These are phyloP conservation scores for Cacatua alba DNA, from an alignment of 2,113 vertebrate genomes.

Conservation along the genomic window DNA sequence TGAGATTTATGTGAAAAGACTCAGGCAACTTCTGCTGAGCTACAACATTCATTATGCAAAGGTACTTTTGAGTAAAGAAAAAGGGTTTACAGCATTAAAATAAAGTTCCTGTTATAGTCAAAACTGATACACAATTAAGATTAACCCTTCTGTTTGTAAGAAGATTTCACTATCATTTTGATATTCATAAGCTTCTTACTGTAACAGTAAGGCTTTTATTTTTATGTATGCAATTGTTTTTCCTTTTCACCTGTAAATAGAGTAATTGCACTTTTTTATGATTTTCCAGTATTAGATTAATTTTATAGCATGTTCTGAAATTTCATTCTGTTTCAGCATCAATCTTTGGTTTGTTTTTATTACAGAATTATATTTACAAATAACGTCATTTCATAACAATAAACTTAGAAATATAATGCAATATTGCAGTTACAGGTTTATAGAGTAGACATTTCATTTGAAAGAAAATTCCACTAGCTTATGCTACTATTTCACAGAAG, in stretches of 20 bases:
- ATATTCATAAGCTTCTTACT: conserved; percentile 43
- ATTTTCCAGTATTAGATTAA: conserved; percentile 69
- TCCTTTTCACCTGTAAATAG: conserved; percentile 64
- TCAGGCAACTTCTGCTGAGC: background rate
- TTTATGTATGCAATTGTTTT: conserved; percentile 65
- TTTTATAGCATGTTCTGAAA: conserved; percentile 68
- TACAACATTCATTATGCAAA: background rate
- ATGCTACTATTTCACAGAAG: conserved; percentile 32
- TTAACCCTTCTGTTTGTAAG: conserved; percentile 37
- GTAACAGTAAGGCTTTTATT: conserved; percentile 41
- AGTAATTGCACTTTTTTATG: conserved; percentile 65
- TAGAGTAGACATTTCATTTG: conserved; percentile 67
- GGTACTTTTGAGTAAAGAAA: background rate
- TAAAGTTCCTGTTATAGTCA: background rate
- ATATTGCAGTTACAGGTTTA: conserved; percentile 60
- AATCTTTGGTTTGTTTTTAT: conserved; percentile 68
- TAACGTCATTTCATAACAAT: conserved; percentile 54
- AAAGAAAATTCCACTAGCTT: conserved; percentile 49
- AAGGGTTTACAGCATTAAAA: background rate
- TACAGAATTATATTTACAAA: conserved; percentile 70
- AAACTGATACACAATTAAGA: background rate
- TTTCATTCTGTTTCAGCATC: conserved; percentile 70
- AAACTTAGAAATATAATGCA: conserved; percentile 58
- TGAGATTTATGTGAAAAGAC: background rate
- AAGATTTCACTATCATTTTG: background rate